Evolutionary conservation across 2,113 vertebrate species (phyloP), one percentile per base, ranked within the genome.

Genomic region (Anhinga anhinga): DNA sequence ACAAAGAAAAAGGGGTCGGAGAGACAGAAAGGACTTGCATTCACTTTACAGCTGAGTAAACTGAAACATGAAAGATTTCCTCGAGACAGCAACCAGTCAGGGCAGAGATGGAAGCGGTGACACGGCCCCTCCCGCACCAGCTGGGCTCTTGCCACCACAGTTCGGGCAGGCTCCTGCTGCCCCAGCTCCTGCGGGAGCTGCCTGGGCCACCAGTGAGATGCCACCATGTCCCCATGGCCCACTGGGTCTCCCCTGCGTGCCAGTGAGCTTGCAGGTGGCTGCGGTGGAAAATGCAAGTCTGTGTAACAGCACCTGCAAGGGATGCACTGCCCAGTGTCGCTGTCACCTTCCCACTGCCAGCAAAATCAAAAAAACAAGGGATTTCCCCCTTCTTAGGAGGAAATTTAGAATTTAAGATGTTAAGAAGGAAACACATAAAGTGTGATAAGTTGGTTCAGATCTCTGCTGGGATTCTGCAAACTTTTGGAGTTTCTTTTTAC

Each of bases 41-140:
- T 42, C 27, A 45, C 17, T 45, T 91, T 26, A 52, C 61, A 88
- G 12, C n/a, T 3, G 7, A 65, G 23, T 72, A 47, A 49, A 78
- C 11, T 18, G 36, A 38, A 62, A 36, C 13, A 7, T 2, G 5
- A 70, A 50, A 65, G 26, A 70, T 49, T 23, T 21, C 55, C 49
- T 45, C 0, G 0, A 80, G 72, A 38, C 8, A 62, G 20, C 29
- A 47, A 47, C 42, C 50, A 56, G 36, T 19, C 0, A 0, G 29
- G 59, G 30, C 52, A 86, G 45, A 80, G 34, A 29, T 26, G 25
- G 25, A 32, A 42, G 52, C 2, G 1, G 29, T 2, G 8, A 78
- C 50, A 42, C 20, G 12, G 56, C 19, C 42, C n/a, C 40, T 67
- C 40, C 40, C 22, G 27, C 34, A 58, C 22, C 45, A 32, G 34